phyloP scores from a whole-genome alignment of 37 sponge, comb jelly and placozoan genomes.

The Theonella swinhoei region DNA sequence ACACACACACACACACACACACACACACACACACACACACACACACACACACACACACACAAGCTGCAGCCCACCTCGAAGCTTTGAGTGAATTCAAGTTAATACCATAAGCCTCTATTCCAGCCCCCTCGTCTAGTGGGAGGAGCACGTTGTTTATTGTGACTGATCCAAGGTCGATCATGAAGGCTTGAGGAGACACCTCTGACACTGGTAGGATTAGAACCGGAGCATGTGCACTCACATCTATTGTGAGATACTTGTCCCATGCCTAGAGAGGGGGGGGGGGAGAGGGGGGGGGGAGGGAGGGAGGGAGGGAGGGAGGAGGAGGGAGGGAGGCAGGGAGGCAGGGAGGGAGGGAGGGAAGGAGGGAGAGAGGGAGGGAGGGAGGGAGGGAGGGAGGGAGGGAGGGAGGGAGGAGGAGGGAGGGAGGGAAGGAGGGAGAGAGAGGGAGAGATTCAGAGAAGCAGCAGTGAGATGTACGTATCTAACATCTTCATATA shows the following conservation, averaged over 20 bases:
- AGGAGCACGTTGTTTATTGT: conserved; percentile 42
- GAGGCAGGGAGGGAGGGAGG: neutral
- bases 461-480: neutral
- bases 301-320: neutral
- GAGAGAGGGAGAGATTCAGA: too few species aligned
- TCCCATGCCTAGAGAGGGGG: conserved; percentile 27
- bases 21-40: too few species aligned
- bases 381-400: neutral
- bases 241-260: conserved; percentile 44
- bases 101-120: conserved; percentile 50
- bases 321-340: neutral
- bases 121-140: conserved; percentile 9
- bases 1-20: too few species aligned
- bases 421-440: neutral
- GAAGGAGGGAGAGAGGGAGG: neutral
- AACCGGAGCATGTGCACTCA: conserved; percentile 66
- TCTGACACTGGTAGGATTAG: conserved; percentile 52
- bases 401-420: neutral
- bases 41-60: too few species aligned
- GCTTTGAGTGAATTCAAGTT: conserved; percentile 48
- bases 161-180: conserved; percentile 68
- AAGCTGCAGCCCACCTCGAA: too few species aligned
- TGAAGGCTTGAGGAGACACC: conserved; percentile 37
- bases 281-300: neutral
- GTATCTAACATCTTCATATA: neutral